phyloP scores from a whole-genome alignment of 1,140 invertebrate species.

The Drosophila punjabiensis region DNA sequence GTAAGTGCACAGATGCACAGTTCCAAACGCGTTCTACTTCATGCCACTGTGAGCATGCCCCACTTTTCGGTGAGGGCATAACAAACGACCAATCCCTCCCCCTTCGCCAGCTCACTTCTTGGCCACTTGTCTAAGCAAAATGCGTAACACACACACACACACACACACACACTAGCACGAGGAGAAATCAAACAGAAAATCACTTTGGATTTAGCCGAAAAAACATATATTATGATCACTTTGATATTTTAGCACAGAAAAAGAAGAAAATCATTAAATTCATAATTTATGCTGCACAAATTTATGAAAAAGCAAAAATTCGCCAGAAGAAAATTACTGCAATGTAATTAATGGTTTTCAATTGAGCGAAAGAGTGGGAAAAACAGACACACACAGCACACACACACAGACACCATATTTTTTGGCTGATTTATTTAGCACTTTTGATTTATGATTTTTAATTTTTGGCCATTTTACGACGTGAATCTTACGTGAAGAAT shows the following conservation, averaged over 20 bases:
- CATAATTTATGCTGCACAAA: slow-evolving; percentile 20
- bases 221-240: slow-evolving; percentile 5
- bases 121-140: slow-evolving; percentile 44
- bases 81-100: slow-evolving; percentile 38
- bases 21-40: slow-evolving; percentile 53
- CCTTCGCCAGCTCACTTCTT: slow-evolving; percentile 8
- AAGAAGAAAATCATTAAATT: slow-evolving; percentile 12
- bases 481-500: slow-evolving; percentile 19
- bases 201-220: slow-evolving; percentile 20
- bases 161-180: slow-evolving; percentile 23
- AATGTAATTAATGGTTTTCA: slow-evolving; percentile 39
- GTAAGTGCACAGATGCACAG: slow-evolving; percentile 36
- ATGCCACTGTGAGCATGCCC: slow-evolving; percentile 53
- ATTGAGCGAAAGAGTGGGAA: slow-evolving; percentile 13
- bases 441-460: slow-evolving; percentile 77
- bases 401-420: slow-evolving; percentile 9
- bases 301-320: slow-evolving; percentile 28
- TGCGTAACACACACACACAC: slow-evolving; percentile 43
- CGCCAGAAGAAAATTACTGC: slow-evolving; percentile 18
- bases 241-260: slow-evolving; percentile 35
- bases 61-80: slow-evolving; percentile 51
- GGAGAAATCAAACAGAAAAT: slow-evolving; percentile 40
- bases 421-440: slow-evolving; percentile 70
- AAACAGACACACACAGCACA: slow-evolving; percentile 30
- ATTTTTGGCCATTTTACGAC: slow-evolving; percentile 52